These are phyloP conservation scores for Ciconia stormi DNA, from an alignment of 2,113 vertebrate genomes.

Conservation along the genomic window DNA sequence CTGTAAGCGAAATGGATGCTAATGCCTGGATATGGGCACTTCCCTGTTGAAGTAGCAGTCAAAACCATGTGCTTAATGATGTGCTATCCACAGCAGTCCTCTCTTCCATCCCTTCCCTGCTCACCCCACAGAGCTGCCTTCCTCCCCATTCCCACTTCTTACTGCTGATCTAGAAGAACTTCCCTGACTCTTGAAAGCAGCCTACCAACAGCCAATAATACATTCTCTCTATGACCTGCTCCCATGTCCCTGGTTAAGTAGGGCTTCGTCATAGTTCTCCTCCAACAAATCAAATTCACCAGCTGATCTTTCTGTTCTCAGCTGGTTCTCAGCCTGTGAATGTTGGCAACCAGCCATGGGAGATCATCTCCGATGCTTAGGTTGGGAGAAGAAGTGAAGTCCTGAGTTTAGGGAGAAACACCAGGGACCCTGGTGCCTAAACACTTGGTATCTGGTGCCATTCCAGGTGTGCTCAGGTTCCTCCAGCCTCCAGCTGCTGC, in stretches of 20 bases:
- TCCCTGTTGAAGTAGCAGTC: not conserved
- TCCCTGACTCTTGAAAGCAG: not conserved
- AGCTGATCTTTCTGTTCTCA: not conserved
- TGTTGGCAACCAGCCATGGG: not conserved
- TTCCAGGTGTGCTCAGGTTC: not conserved
- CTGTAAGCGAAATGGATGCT: not conserved
- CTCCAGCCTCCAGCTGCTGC: not conserved
- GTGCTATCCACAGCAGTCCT: not conserved
- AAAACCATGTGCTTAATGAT: not conserved
- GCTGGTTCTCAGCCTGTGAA: not conserved
- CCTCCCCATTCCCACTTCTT: not conserved
- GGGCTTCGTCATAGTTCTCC: not conserved
- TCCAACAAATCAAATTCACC: not conserved
- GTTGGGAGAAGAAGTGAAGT: not conserved
- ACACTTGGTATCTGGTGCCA: not conserved
- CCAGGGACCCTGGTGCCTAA: not conserved
- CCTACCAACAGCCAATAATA: not conserved
- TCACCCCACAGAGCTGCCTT: not conserved
- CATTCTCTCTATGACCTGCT: rapidly evolving
- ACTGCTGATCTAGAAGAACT: not conserved
- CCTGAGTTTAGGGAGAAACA: not conserved
- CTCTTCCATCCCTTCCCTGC: not conserved
- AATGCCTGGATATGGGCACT: not conserved
- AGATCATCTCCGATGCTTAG: not conserved
- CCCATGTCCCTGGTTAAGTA: not conserved